Base-by-base conservation (phyloP, 2,113 vertebrate species). In the Hypomesus transpacificus region DNA sequence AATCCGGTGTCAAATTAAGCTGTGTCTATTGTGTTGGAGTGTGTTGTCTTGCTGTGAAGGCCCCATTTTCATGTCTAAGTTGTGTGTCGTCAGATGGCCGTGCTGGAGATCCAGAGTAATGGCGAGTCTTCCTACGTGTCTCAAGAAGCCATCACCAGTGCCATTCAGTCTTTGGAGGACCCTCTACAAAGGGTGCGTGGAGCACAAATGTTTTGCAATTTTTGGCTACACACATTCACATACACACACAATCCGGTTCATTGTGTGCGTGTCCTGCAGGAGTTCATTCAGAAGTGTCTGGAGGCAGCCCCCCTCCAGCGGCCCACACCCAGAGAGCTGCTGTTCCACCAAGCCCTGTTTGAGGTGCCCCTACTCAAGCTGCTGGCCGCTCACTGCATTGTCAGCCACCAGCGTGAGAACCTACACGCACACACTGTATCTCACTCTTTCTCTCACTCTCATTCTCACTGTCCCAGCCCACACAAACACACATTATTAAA, bases 241-340 rank as follows among this genome's bases (percentile, higher is more conserved):
- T 7, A 34, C 39, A 46, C 39, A 46, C 39, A 46, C 6, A n/a
- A 1, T 1, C 0, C 11, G 17, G 62, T 1, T 66, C 28, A n/a
- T 34, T 66, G 14, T 75, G 50, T 57, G 52, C 11, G 50, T 24
- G 39, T 46, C 39, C 39, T 46, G 39, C 63, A 98, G 97, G 97
- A 99, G 82, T 99, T 99, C 74, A 99, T 99, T 80, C 97, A 99
- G 80, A 98, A 96, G 90, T 99, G 97, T 93, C 89, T 99, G 77
- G 95, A 98, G 21, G 87, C 93, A 71, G 96, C 97, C 75, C 96
- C 97, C 20, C 80, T 83, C 72, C 92, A 90, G 68, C 92, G 96
- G 39, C 97, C 96, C 68, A 99, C 96, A 1, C 96, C 96, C 3
- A 93, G 92, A 73, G 96, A 99, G 89, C 94, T 99, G 39, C 88